Conservation (phyloP, 2,113 vertebrate species). For the Eubucco bourcierii region DNA sequence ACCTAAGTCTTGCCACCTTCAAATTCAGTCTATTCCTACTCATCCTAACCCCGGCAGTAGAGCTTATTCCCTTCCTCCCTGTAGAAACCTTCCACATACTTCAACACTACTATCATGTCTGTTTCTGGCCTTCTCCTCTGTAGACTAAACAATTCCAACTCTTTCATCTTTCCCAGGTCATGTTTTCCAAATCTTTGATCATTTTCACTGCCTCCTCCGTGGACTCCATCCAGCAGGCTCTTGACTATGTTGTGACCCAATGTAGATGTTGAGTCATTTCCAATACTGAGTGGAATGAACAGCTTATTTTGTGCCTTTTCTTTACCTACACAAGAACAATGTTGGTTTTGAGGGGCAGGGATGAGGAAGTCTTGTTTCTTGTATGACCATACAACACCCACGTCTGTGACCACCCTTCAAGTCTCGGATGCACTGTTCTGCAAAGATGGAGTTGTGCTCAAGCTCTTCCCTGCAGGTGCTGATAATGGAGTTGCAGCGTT, state of each 20-base stretch:
- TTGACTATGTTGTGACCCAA: not conserved
- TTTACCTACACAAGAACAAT: not conserved
- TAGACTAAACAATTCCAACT: slow-evolving; percentile 62
- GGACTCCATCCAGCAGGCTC: slow-evolving; percentile 30
- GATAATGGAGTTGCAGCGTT: not conserved
- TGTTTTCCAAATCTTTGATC: slow-evolving; percentile 32
- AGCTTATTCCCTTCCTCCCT: not conserved
- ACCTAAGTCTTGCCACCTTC: not conserved
- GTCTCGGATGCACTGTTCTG: fast-evolving
- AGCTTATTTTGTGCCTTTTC: not conserved
- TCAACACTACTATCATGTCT: slow-evolving; percentile 40
- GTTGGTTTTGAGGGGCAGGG: not conserved
- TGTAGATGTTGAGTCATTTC: not conserved
- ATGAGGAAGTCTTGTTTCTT: not conserved
- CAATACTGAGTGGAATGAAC: not conserved
- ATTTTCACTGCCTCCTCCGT: slow-evolving; percentile 12
- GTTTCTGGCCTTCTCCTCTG: not conserved
- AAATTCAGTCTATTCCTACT: not conserved
- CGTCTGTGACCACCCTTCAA: fast-evolving
- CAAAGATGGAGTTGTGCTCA: fast-evolving
- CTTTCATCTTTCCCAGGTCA: slow-evolving; percentile 52
- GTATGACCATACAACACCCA: not conserved
- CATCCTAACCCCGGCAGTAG: not conserved
- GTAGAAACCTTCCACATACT: not conserved
- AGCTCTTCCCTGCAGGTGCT: not conserved